A percentile compares a stretch with the other conserved stretches of the same genome.
Evolutionary conservation across 2,888 invertebrate genomes (phyloP).

Genomic region (Epirrita christyi): DNA sequence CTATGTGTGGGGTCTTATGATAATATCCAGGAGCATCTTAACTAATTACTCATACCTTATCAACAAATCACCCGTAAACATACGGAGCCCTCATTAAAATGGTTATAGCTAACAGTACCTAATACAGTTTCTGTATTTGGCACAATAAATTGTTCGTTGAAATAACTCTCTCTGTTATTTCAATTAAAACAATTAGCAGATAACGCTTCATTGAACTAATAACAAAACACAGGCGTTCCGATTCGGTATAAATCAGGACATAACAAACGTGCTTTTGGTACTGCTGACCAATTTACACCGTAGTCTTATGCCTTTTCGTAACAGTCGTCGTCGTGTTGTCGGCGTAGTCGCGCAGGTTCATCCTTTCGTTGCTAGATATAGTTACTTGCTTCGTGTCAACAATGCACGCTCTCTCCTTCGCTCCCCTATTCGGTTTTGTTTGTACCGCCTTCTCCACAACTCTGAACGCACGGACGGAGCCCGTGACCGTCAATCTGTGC

Average conservation of each 20-base stretch:
- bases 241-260: slow-evolving; percentile 46
- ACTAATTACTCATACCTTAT: slow-evolving; percentile 37
- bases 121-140: slow-evolving; percentile 7
- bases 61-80: slow-evolving; percentile 30
- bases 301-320: slow-evolving; percentile 36
- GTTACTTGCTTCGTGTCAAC: slow-evolving; percentile 72
- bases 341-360: slow-evolving; percentile 17
- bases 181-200: slow-evolving; percentile 27
- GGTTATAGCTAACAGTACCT: slow-evolving; percentile 1
- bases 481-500: slow-evolving; percentile 42
- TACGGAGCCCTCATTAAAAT: slow-evolving; percentile 17
- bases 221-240: slow-evolving; percentile 14
- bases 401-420: slow-evolving; percentile 72
- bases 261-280: slow-evolving; percentile 52
- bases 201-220: slow-evolving; percentile 27
- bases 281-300: slow-evolving; percentile 49
- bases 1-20: slow-evolving; percentile 30
- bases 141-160: slow-evolving; percentile 13
- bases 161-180: slow-evolving; percentile 27
- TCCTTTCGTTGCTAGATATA: slow-evolving; percentile 35
- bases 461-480: slow-evolving; percentile 29
- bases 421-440: slow-evolving; percentile 74
- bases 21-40: slow-evolving; percentile 20
- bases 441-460: slow-evolving; percentile 60
- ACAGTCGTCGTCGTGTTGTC: slow-evolving; percentile 14